Evolutionary conservation across 2,113 vertebrate genomes (phyloP), one percentile per base, ranked within the genome.

Genomic region (Semnornis frantzii): DNA sequence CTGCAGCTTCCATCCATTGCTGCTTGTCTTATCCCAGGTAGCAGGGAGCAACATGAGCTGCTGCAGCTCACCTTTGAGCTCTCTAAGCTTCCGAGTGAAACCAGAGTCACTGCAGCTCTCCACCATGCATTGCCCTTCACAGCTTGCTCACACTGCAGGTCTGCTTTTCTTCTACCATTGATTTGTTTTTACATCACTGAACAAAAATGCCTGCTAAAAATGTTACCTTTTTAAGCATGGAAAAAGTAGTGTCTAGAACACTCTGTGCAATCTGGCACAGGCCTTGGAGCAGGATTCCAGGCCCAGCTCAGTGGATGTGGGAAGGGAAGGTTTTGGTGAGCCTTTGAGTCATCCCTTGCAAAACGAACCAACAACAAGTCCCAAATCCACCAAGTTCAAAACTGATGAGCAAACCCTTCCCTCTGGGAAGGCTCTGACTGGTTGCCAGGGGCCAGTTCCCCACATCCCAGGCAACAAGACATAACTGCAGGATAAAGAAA

Each of bases 221-320:
- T 82, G 66, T 93, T 80, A 90, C 46, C 78, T 86, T 95, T 96
- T 83, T 57, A 97, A 97, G 85, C 87, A 81, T 78, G 86, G 79
- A 87, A 94, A 95, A 94, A 90, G 34, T 33, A 80, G 30, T 74
- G 87, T 89, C 85, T 81, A 95, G 95, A 95, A 90, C 39, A 91
- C 58, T 96, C 96, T 57, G 82, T 75, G 77, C 88, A 97, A 97
- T 92, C 94, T 97, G 94, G 64, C 92, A 92, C 89, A 91, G 39
- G 81, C 74, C 28, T 86, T 96, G 55, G 6, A 44, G 44, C 12
- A 44, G 15, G 7, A 52, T 52, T 87, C 92, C 94, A 87, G 91
- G 68, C 33, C 85, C 60, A 71, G 66, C 85, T 82, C 64, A 96
- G 69, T 80, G 82, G 87, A 71, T 87, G 64, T 60, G 71, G 74